phyloP scores from a whole-genome alignment of 2,888 invertebrate species.

The Kuschelorhynchus macadamiae region DNA sequence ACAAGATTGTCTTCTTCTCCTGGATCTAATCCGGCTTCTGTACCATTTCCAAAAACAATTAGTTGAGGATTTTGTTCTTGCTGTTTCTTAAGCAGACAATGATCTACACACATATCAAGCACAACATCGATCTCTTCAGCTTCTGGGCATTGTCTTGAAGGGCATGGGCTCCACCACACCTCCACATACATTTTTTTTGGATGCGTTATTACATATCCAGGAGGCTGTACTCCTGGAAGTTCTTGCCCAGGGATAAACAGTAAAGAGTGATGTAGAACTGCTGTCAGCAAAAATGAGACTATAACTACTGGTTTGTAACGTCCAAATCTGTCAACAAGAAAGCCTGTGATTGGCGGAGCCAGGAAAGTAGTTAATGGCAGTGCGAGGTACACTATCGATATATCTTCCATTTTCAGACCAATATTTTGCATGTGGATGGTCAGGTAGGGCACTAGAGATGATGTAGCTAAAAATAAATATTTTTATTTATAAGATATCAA shows the following conservation, averaged over 20 bases:
- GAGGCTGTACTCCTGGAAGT: constrained; percentile 81
- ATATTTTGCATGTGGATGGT: constrained; percentile 93
- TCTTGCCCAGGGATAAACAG: constrained; percentile 86
- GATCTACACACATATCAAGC: constrained; percentile 80
- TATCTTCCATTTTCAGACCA: constrained; percentile 88
- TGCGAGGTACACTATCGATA: constrained; percentile 88
- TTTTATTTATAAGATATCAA: too few relatives aligned
- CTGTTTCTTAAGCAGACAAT: constrained; percentile 74
- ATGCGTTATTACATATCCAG: constrained; percentile 71
- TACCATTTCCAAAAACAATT: constrained; percentile 62
- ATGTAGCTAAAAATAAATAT: constrained; percentile 77
- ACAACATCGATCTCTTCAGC: constrained; percentile 81
- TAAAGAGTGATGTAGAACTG: constrained; percentile 84
- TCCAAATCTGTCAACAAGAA: constrained; percentile 88
- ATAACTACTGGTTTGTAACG: constrained; percentile 89
- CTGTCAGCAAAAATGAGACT: constrained; percentile 82
- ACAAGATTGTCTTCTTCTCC: constrained; percentile 73
- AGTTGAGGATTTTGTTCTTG: constrained; percentile 52
- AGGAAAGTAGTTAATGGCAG: constrained; percentile 89
- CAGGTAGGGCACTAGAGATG: constrained; percentile 87
- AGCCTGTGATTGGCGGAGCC: constrained; percentile 87
- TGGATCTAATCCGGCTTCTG: constrained; percentile 61
- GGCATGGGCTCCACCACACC: constrained; percentile 89
- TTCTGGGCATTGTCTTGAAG: constrained; percentile 84
- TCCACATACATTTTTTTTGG: constrained; percentile 80